A percentile compares a stretch with the other conserved stretches of the same genome.
These are phyloP conservation scores for Chloroceryle inda DNA, from an alignment of 2,797 vertebrate species.

Conservation along the genomic window DNA sequence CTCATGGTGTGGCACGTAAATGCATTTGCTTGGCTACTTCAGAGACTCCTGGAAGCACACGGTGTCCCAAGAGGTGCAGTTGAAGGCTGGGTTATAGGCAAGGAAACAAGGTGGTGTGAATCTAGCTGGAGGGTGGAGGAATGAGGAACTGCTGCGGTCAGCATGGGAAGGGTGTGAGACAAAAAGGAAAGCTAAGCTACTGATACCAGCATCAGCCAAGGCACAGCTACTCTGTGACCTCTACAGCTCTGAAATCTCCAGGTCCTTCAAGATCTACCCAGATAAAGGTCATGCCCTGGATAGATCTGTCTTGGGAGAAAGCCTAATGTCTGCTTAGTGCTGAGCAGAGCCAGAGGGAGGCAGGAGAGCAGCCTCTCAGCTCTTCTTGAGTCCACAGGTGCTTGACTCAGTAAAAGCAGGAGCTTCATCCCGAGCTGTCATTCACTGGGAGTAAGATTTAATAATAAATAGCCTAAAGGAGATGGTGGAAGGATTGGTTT, in stretches of 20 bases:
- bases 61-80: neutral
- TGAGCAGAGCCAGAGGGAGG: neutral
- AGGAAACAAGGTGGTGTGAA: neutral
- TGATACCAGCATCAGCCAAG: rapidly evolving
- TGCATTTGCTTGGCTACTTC: neutral
- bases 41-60: neutral
- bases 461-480: neutral
- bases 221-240: neutral
- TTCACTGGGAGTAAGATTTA: neutral
- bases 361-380: neutral
- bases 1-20: neutral
- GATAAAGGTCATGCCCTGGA: rapidly evolving
- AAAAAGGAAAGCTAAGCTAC: neutral
- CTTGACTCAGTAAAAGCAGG: neutral
- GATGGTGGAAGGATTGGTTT: neutral
- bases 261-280: neutral
- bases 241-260: neutral
- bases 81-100: neutral
- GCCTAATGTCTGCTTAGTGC: neutral
- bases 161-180: neutral
- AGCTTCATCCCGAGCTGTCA: neutral
- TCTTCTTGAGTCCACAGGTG: rapidly evolving
- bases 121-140: neutral
- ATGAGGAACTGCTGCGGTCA: neutral
- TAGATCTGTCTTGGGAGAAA: neutral